These are phyloP conservation scores for Fulica atra DNA, from an alignment of 2,113 vertebrate genomes.

Conservation along the genomic window DNA sequence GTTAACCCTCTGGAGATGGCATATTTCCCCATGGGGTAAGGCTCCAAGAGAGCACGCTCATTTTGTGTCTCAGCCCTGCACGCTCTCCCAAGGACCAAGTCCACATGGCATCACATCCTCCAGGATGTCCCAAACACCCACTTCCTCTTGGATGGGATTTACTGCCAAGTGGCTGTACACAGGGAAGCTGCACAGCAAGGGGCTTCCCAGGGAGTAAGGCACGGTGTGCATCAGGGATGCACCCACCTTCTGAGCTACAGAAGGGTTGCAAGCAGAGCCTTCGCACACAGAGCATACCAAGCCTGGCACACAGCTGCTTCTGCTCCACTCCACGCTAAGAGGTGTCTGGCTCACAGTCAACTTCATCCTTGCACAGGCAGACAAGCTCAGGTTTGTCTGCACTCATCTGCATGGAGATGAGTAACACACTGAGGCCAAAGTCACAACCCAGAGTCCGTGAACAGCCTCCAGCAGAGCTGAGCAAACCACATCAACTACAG, in stretches of 20 bases:
- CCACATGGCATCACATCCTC: not conserved
- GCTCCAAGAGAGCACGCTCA: not conserved
- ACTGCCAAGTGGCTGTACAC: not conserved
- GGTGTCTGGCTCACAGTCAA: not conserved
- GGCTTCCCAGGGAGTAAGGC: not conserved
- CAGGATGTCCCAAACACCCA: not conserved
- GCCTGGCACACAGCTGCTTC: not conserved
- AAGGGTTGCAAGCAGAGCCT: not conserved
- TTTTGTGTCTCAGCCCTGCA: not conserved
- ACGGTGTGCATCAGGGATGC: not conserved
- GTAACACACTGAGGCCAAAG: not conserved
- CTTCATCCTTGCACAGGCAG: not conserved
- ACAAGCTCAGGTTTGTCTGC: not conserved
- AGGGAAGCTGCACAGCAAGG: not conserved
- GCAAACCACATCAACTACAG: constrained; percentile 24
- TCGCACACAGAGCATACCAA: not conserved
- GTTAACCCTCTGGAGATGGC: not conserved
- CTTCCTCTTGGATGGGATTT: not conserved
- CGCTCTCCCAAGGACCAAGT: not conserved
- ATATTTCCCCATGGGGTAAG: not conserved
- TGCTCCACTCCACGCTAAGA: not conserved
- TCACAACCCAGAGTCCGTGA: not conserved
- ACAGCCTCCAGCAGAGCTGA: not conserved
- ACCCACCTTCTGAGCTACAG: not conserved
- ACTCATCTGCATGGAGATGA: not conserved